These are phyloP conservation scores for Botia kubotai DNA, from an alignment of 2,797 vertebrate species.

Conservation along the genomic window DNA sequence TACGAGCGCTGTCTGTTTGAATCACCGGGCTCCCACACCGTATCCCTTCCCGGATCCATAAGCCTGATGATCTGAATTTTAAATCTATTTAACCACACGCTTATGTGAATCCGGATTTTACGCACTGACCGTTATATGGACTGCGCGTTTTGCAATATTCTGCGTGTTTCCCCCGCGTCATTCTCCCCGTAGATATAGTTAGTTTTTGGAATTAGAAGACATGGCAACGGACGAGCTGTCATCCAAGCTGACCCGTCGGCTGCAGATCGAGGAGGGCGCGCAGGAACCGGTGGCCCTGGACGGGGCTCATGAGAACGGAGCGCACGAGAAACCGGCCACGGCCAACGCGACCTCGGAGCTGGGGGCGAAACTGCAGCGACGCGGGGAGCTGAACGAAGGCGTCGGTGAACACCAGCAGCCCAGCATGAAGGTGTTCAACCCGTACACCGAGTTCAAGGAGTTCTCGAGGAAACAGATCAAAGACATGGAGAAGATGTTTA, in stretches of 20 bases:
- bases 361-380: slow-evolving; percentile 82
- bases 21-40: slow-evolving; percentile 22
- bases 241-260: slow-evolving; percentile 83
- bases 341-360: slow-evolving; percentile 81
- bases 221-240: slow-evolving; percentile 91
- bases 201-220: slow-evolving; percentile 46
- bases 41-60: slow-evolving; percentile 25
- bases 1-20: slow-evolving; percentile 48
- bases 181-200: slow-evolving; percentile 48
- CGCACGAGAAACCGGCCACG: slow-evolving; percentile 67
- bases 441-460: slow-evolving; percentile 93
- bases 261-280: slow-evolving; percentile 80
- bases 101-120: slow-evolving; percentile 42
- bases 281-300: slow-evolving; percentile 71
- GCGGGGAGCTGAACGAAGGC: slow-evolving; percentile 84
- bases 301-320: slow-evolving; percentile 62
- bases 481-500: slow-evolving; percentile 95
- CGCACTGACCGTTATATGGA: slow-evolving; percentile 29
- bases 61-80: slow-evolving; percentile 18
- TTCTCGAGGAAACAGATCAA: slow-evolving; percentile 94
- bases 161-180: slow-evolving; percentile 40
- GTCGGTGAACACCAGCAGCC: slow-evolving; percentile 76
- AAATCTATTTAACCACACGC: neutral
- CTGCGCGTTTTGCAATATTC: slow-evolving; percentile 32
- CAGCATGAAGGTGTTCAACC: slow-evolving; percentile 88